Evolutionary conservation across 2,797 vertebrate species (phyloP).

Genomic region (Microchirus variegatus): DNA sequence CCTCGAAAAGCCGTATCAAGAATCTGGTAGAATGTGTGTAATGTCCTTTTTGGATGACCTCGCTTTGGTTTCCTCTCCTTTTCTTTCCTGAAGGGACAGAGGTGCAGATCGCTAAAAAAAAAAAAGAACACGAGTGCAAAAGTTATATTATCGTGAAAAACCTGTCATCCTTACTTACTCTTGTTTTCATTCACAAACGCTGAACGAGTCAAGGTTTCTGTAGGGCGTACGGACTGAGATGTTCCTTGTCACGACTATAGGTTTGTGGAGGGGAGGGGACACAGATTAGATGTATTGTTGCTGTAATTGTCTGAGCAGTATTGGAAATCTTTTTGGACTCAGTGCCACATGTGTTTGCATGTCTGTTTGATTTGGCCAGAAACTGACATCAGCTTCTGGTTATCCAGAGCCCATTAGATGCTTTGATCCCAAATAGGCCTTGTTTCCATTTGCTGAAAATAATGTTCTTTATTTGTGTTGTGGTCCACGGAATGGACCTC

Average conservation of each 20-base stretch:
- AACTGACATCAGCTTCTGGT: conserved; percentile 87
- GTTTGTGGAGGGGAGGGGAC: conserved; percentile 31
- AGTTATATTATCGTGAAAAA: no score
- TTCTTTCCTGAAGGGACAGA: neutral
- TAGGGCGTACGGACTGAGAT: conserved; percentile 9
- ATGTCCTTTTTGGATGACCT: no score
- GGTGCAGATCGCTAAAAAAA: neutral
- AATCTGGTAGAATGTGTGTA: conserved; percentile 16
- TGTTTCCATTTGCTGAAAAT: conserved; percentile 85
- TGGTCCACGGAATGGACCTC: conserved; percentile 76
- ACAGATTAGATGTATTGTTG: conserved; percentile 52
- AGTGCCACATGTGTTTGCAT: conserved; percentile 85
- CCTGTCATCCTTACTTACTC: neutral
- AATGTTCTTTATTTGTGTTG: conserved; percentile 83
- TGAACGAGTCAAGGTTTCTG: conserved; percentile 15
- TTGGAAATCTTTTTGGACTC: conserved; percentile 78
- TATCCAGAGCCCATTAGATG: conserved; percentile 85
- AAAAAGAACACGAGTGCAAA: no score
- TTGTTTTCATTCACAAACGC: neutral
- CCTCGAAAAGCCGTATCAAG: conserved; percentile 27
- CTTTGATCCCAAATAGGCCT: conserved; percentile 87
- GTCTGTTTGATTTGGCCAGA: conserved; percentile 89
- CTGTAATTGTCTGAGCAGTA: conserved; percentile 63
- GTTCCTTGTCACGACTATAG: conserved; percentile 25
- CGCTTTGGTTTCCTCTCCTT: conserved; percentile 1